Evolutionary conservation across 2,113 vertebrate species (phyloP), one percentile per base, ranked within the genome.

Genomic region (Poicephalus meyeri): DNA sequence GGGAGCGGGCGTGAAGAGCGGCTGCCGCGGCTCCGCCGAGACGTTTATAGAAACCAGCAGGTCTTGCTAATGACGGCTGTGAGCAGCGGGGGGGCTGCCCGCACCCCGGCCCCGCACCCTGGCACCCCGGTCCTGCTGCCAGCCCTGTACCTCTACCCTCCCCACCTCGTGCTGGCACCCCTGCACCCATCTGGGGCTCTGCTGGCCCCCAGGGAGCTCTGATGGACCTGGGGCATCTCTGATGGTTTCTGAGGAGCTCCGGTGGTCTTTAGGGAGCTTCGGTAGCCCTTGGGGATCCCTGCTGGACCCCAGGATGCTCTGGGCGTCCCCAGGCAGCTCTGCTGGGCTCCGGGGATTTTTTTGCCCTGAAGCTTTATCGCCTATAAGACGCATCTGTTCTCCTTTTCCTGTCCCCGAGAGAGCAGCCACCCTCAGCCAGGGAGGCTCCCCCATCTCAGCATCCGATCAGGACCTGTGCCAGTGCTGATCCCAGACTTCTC

Each of bases 1-100:
- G 63, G 86, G 92, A 94, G 84, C 80, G 33, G 89, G 95, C 33
- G 93, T 79, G 74, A 89, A 50, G 71, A 90, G 82, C 52, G 63
- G 77, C 72, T 9, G 68, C 79, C 41, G 29, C 39, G 7, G 69
- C 65, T 68, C 80, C 84, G 11, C 14, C 6, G 56, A 9, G 6
- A 77, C 91, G 24, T 64, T 93, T 95, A 88, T 93, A 95, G 94
- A 85, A 95, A 85, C 4, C 2, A 4, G 82, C 81, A 28, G 87
- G 70, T 82, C 95, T 70, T 71, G 70, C 42, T 92, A 61, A 87
- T 28, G 95, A 63, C 46, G 72, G 44, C 64, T 55, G 66, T 1
- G 20, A 80, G 31, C 3, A 6, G 50, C 3, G 9, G 31, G 23
- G 19, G 37, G 42, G 33, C 28, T 58, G 56, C 56, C 82, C 0